Conservation (phyloP, 2,113 vertebrate genomes). For the Sitta europaea region DNA sequence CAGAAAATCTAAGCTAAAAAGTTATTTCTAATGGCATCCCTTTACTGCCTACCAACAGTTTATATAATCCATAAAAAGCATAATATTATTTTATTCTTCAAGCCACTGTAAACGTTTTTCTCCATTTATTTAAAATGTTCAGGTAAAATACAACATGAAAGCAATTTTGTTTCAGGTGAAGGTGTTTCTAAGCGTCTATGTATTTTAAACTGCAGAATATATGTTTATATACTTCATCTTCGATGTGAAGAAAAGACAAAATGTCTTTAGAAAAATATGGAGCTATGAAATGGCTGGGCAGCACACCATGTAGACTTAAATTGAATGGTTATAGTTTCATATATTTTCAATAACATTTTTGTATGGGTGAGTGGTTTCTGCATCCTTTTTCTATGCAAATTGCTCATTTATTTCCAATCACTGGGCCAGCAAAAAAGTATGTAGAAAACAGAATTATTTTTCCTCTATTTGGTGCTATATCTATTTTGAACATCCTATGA, state of each 20-base stretch:
- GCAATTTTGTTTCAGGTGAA: neutral
- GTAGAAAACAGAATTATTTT: neutral
- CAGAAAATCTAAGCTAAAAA: neutral
- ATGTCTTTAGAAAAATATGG: neutral
- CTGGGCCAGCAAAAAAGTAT: neutral
- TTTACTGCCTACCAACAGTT: neutral
- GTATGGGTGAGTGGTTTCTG: neutral
- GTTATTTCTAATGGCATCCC: neutral
- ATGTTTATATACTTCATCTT: neutral
- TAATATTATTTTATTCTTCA: neutral
- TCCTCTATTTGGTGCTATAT: neutral
- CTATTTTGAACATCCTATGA: neutral
- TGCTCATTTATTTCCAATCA: constrained; percentile 34
- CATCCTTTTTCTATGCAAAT: constrained; percentile 44
- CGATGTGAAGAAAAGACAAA: neutral
- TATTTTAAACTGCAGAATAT: neutral
- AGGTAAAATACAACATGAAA: neutral
- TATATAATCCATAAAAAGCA: neutral
- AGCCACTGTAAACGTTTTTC: neutral
- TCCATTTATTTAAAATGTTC: neutral
- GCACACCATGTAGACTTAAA: neutral
- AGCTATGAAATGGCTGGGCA: neutral
- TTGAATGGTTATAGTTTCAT: constrained; percentile 20
- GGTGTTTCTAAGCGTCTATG: neutral
- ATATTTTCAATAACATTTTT: constrained; percentile 37